Evolutionary conservation across 2,113 vertebrate genomes (phyloP).

Genomic region (Cyphotilapia sp.): DNA sequence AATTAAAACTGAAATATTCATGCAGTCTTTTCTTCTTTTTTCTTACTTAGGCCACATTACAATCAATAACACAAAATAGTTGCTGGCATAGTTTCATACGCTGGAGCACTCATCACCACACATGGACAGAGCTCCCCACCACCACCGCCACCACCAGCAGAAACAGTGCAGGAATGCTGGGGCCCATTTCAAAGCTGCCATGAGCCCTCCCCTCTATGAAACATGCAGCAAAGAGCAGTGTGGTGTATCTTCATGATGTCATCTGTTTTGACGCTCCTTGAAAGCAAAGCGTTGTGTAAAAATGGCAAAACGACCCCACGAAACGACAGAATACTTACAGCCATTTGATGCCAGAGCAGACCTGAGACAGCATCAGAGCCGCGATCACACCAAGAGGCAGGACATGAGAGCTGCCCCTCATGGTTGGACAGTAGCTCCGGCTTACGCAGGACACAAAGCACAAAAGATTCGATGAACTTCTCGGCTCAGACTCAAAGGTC

Average conservation of each 20-base stretch:
- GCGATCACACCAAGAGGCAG: conserved; percentile 78
- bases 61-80: not conserved
- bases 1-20: not conserved
- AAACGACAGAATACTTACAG: conserved; percentile 80
- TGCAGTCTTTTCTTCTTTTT: not conserved
- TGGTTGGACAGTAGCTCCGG: conserved; percentile 48
- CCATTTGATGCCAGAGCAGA: conserved; percentile 94
- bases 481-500: conserved; percentile 45
- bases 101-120: not conserved
- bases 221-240: not conserved
- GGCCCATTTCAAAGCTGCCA: conserved; percentile 30
- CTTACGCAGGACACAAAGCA: conserved; percentile 13
- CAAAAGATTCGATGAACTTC: conserved; percentile 17
- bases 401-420: conserved; percentile 66
- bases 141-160: not conserved
- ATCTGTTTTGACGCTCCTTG: not conserved
- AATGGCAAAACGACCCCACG: not conserved
- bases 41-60: not conserved
- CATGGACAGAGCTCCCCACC: not conserved
- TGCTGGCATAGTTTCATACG: not conserved
- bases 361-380: conserved; percentile 80
- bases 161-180: conserved; percentile 1
- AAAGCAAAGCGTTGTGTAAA: not conserved
- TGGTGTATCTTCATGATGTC: not conserved
- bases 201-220: not conserved